Evolutionary conservation across 1,140 invertebrate genomes (phyloP), one percentile per base, ranked within the genome.

Genomic region (Calliphora vicina): DNA sequence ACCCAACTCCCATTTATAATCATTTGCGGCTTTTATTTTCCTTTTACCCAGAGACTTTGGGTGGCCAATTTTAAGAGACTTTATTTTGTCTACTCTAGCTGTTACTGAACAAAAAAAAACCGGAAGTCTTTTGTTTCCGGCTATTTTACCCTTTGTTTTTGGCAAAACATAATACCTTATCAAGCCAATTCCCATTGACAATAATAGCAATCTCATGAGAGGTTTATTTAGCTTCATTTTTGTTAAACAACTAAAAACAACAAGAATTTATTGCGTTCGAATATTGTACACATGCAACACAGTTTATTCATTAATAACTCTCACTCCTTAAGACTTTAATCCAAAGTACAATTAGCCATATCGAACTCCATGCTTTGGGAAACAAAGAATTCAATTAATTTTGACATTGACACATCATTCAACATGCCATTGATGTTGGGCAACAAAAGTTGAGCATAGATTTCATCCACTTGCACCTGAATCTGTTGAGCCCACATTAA

Each of bases 401-500:
- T 76, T 12, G n/a, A 42, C 84, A 88, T 82, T 57, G 67, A 86
- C 2, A 85, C 43, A 13, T 80, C 45, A 6, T 82, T 73, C 25
- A 88, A 82, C 67, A 83, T 9, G 1, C 86, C 72, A 45, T 88
- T 86, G 2, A 85, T 9, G 20, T 15, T 12, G 9, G 85, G 85
- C 6, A 88, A 45, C 10, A 85, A 25, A n/a, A 82, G 80, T 27
- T 84, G 45, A 29, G 72, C 17, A 72, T 81, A 76, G 43, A 84
- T 61, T 0, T 83, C 6, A 83, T 83, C 45, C 1, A 85, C 82
- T 61, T 80, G 29, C 23, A 84, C 83, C 78, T 88, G 85, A 1
- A 88, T 85, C 81, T 86, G 61, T 74, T 86, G 27, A 0, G 81
- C 83, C 8, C 81, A 50, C 1, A 87, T 76, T 0, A 82, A 72